These are phyloP conservation scores for Pemphredon lugubris DNA, from an alignment of 2,888 invertebrate species.

Conservation along the genomic window DNA sequence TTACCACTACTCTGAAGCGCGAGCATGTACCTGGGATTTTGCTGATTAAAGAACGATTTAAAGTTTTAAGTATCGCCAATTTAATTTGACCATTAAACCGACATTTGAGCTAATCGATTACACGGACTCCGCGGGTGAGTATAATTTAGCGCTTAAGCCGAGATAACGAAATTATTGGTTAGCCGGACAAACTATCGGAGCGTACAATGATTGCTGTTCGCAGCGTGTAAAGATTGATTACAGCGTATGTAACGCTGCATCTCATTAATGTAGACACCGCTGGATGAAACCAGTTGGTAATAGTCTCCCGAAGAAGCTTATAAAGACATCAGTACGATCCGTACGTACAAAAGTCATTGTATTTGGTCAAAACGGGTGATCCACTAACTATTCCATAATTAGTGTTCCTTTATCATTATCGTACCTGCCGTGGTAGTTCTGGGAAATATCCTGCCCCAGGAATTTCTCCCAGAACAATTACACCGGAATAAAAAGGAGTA, in stretches of 20 bases:
- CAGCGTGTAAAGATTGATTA: slow-evolving; percentile 44
- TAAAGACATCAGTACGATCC: slow-evolving; percentile 45
- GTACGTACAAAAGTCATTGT: slow-evolving; percentile 35
- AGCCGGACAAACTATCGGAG: slow-evolving; percentile 14
- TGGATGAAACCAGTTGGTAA: slow-evolving; percentile 21
- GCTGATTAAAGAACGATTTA: no score
- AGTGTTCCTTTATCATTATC: no score
- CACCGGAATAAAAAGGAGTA: no score
- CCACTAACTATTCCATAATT: no score
- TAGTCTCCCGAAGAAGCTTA: slow-evolving; percentile 22
- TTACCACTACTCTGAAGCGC: no score
- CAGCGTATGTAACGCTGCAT: slow-evolving; percentile 40
- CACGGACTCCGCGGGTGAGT: background rate
- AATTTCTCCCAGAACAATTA: no score
- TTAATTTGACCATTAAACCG: no score
- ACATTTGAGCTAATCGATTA: slow-evolving; percentile 19
- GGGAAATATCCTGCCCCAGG: no score
- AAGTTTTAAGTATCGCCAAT: no score
- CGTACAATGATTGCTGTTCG: slow-evolving; percentile 29
- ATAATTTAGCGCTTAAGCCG: slow-evolving; percentile 8
- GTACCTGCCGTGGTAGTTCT: no score
- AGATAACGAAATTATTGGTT: slow-evolving; percentile 13
- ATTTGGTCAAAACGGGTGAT: no score
- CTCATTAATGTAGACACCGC: slow-evolving; percentile 38
- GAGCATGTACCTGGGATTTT: no score